Conservation (phyloP, 2,888 invertebrate genomes). For the Phyllotreta cruciferae region DNA sequence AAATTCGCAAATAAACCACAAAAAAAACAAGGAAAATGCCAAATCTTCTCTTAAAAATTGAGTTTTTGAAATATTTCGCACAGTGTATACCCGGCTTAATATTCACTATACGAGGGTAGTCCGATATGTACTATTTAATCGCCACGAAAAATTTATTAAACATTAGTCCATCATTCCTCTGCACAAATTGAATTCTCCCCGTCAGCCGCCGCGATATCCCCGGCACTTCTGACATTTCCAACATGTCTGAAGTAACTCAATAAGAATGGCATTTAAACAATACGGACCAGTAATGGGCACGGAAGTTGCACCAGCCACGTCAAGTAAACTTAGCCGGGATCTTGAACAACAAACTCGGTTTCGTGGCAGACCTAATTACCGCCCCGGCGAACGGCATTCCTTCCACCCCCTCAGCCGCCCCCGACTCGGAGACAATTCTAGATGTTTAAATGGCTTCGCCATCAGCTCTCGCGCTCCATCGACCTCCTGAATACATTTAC, state of each 20-base stretch:
- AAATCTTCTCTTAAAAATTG: too few species aligned
- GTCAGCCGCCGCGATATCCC: constrained; percentile 16
- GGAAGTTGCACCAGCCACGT: constrained; percentile 53
- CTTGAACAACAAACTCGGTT: constrained; percentile 53
- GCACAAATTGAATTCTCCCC: constrained; percentile 27
- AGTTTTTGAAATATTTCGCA: too few species aligned
- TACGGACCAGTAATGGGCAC: constrained; percentile 51
- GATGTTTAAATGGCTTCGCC: constrained; percentile 48
- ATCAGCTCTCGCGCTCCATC: constrained; percentile 42
- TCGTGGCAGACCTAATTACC: constrained; percentile 54
- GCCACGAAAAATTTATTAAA: too few species aligned
- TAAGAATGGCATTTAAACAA: constrained; percentile 55
- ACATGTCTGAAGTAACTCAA: constrained; percentile 45
- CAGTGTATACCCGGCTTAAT: too few species aligned
- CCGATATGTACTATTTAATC: too few species aligned
- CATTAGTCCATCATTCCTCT: too few species aligned
- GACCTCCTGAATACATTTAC: constrained; percentile 35
- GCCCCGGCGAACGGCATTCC: constrained; percentile 46
- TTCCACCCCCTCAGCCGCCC: constrained; percentile 18
- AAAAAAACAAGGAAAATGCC: too few species aligned
- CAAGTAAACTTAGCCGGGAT: constrained; percentile 51
- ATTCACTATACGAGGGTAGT: too few species aligned
- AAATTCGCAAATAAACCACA: too few species aligned
- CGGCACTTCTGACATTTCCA: constrained; percentile 31
- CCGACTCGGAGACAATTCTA: constrained; percentile 42